phyloP scores from a whole-genome alignment of 2,797 vertebrate species.

The Spondyliosoma cantharus region DNA sequence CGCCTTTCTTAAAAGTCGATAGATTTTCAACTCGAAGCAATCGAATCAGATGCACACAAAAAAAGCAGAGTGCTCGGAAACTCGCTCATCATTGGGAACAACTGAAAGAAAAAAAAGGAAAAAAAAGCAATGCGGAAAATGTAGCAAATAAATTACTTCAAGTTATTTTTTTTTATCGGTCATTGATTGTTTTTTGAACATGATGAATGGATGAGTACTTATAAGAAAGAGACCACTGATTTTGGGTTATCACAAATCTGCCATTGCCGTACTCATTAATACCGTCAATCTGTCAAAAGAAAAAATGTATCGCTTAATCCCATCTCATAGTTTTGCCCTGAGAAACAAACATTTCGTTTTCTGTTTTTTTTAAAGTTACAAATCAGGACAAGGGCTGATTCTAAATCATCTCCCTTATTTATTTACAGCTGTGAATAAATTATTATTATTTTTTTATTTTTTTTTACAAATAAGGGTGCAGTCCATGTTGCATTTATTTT shows the following conservation, averaged over 20 bases:
- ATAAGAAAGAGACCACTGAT: background rate
- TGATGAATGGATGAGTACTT: background rate
- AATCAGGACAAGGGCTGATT: slow-evolving; percentile 13
- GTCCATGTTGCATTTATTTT: slow-evolving; percentile 51
- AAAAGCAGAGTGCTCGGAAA: too few relatives aligned
- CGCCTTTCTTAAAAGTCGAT: too few relatives aligned
- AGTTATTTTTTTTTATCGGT: background rate
- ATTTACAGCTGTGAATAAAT: slow-evolving; percentile 25
- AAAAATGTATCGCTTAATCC: background rate
- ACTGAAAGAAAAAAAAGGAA: too few relatives aligned
- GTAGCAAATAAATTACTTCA: background rate
- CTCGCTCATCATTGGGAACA: too few relatives aligned
- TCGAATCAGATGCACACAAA: too few relatives aligned
- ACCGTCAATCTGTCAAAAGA: background rate
- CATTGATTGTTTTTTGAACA: background rate
- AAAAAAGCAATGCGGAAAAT: background rate
- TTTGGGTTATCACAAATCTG: slow-evolving; percentile 23
- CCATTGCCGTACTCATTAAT: slow-evolving; percentile 19
- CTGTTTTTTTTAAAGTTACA: slow-evolving; percentile 19
- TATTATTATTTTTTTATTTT: background rate
- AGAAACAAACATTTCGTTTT: slow-evolving; percentile 36
- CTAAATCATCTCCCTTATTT: slow-evolving; percentile 11
- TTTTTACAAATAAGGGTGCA: background rate
- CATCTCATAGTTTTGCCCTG: slow-evolving; percentile 11
- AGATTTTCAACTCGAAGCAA: too few relatives aligned